Percentiles rank a stretch among this genome's conserved stretches.
Evolutionary conservation across 2,797 vertebrate species (phyloP).

Genomic region (Ptychobarbus kaznakovi): DNA sequence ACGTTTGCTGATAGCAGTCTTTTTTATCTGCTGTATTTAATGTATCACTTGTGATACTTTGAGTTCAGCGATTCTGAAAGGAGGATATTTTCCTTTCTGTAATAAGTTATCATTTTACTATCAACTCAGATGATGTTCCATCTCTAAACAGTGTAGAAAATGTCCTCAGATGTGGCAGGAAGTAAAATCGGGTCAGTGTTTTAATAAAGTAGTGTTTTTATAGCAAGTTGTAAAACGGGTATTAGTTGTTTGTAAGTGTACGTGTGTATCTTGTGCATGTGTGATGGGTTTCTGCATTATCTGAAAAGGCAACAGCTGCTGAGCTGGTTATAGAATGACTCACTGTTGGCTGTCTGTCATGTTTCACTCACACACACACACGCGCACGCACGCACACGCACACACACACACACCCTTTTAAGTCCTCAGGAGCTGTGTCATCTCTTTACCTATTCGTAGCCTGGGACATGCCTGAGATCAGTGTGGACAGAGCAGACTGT

Average conservation of each 20-base stretch:
- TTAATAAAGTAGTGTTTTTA: neutral
- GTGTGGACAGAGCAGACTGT: neutral
- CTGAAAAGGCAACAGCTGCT: conserved; percentile 50
- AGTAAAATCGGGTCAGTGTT: neutral
- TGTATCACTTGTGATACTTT: neutral
- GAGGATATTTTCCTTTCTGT: neutral
- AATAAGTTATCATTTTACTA: neutral
- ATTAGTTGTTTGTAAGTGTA: conserved; percentile 17
- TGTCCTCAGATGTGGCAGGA: neutral
- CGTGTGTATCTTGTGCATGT: conserved; percentile 40
- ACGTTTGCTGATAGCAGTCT: neutral
- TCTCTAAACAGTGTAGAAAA: neutral
- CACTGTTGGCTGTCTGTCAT: conserved; percentile 50
- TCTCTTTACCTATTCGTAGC: conserved; percentile 29
- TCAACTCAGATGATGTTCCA: neutral
- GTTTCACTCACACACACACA: neutral
- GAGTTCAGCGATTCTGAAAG: neutral
- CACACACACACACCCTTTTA: conserved; percentile 40
- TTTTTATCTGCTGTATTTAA: neutral
- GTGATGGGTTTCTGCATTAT: conserved; percentile 23
- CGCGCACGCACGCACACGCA: neutral
- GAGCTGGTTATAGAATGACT: conserved; percentile 55
- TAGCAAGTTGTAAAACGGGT: conserved; percentile 9
- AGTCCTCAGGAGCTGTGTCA: conserved; percentile 34
- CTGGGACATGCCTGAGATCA: conserved; percentile 20